phyloP scores from a whole-genome alignment of 2,888 invertebrate species.

The Ganaspis brasiliensis region DNA sequence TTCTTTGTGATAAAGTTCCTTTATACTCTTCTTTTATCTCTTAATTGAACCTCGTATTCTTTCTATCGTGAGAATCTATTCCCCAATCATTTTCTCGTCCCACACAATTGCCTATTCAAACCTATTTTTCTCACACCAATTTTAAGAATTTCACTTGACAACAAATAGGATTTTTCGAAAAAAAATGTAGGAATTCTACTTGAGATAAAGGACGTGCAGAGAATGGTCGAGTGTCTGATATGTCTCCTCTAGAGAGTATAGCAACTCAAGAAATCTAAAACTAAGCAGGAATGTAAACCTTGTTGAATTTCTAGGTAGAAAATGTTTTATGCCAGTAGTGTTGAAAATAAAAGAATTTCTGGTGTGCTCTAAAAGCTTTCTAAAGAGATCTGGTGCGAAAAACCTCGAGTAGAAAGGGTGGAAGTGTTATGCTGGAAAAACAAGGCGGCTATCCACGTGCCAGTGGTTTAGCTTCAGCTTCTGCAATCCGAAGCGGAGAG shows the following conservation, averaged over 20 bases:
- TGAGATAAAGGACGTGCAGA: background rate
- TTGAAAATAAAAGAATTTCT: background rate
- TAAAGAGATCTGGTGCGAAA: slow-evolving; percentile 12
- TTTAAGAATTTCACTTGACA: too few relatives aligned
- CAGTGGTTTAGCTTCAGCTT: slow-evolving; percentile 37
- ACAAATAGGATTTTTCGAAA: background rate
- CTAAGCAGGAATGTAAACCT: slow-evolving; percentile 12
- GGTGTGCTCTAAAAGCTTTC: slow-evolving; percentile 30
- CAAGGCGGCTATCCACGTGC: slow-evolving; percentile 43
- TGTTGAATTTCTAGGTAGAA: slow-evolving; percentile 7
- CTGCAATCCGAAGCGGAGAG: slow-evolving; percentile 40
- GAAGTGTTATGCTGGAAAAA: slow-evolving; percentile 26
- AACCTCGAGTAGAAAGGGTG: slow-evolving; percentile 25
- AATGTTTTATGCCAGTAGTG: slow-evolving; percentile 2
- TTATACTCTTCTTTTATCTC: slow-evolving; percentile 59
- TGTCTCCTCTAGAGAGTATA: background rate
- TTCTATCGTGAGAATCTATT: slow-evolving; percentile 1
- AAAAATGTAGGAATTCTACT: background rate
- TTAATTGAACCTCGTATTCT: slow-evolving; percentile 58
- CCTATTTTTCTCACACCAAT: too few relatives aligned
- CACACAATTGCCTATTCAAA: background rate
- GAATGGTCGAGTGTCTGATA: background rate
- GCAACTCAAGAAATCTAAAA: background rate
- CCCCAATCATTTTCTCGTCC: background rate
- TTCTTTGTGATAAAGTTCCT: slow-evolving; percentile 58